Base-by-base conservation (phyloP, 2,888 invertebrate species). In the Cinara cedri region DNA sequence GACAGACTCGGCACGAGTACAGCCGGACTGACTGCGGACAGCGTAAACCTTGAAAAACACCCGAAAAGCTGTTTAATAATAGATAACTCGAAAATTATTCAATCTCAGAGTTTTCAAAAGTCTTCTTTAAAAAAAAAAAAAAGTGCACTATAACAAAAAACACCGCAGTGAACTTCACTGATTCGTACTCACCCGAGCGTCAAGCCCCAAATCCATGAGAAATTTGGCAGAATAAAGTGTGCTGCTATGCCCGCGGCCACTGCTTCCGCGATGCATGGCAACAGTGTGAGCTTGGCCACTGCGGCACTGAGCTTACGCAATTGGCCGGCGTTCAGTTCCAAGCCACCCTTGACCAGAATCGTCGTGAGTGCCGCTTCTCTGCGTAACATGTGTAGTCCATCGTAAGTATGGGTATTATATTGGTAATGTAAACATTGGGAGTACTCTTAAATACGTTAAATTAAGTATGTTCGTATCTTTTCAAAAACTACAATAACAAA, bases 21-120 rank as follows among this genome's bases (percentile, higher is more conserved):
- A 81, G 92, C 92, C 1, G 92, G 91, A 0, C 91, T 91, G 1
- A 92, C 91, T 4, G 91, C 92, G 21, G 90, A 90, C 82, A 91
- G 85, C 6, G 90, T 87, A 83, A 90, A 87, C 49, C 90, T 90
- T 82, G 55, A 26, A 44, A 83, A 83, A 21, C 21, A 3, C 14
- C 1, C 34, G 34, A 34, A n/a, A 62, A 62, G 1, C 16, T n/a
- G n/a, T n/a, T n/a, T n/a, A n/a, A 62, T 57, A 13, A 24, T 24
- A 26, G 14, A 6, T 16, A 57, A 26, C 14, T 16, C 21, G 14
- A n/a, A n/a, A n/a, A n/a, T n/a, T n/a, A n/a, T n/a, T n/a, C n/a
- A n/a, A n/a, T n/a, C n/a, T n/a, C n/a, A n/a, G n/a, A n/a, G n/a
- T n/a, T n/a, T n/a, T n/a, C n/a, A n/a, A n/a, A n/a, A n/a, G n/a